Evolutionary conservation across 2,113 vertebrate genomes (phyloP), one percentile per base, ranked within the genome.

Genomic region (Suncus etruscus): DNA sequence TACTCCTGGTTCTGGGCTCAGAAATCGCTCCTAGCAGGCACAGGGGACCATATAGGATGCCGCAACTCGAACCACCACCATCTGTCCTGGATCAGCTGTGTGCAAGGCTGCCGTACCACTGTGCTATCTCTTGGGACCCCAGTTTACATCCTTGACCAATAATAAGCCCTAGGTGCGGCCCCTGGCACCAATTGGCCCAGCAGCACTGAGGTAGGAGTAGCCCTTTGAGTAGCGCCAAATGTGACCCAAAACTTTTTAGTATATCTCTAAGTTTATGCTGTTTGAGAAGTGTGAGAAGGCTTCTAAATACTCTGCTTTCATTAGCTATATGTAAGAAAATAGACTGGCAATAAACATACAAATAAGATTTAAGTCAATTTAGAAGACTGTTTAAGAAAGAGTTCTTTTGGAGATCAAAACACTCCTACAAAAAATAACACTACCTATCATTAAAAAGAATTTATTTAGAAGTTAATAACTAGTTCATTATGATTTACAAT

Each of bases 401-500:
- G 14, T 65, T 86, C 61, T 88, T n/a, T 58, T 54, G 50, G 72
- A 39, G 31, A 85, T 74, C 27, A 32, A 90, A 82, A 45, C 16
- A 47, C 27, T 83, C 20, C 12, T 48, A 91, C 0, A 83, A 25
- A 80, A 80, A 70, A 6, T n/a, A 11, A 11, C 68, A 78, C 86
- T 65, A 27, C 69, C 22, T 65, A 24, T 74, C 22, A 72, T 16
- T 39, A 87, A n/a, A 93, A 70, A 66, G 8, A 79, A 6, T 73
- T 76, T 68, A 94, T 47, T 80, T 61, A 84, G 20, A 83, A 76
- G 54, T 2, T 76, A 39, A 83, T 18, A 50, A 85, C 76, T 54
- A 85, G n/a, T 29, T 72, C 15, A 70, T 93, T 83, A 76, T 72
- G 32, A 93, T 22, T 84, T 15, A 39, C 39, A 86, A 22, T 15